Conservation (phyloP, 2,797 vertebrate species). For the Okamejei kenojei region DNA sequence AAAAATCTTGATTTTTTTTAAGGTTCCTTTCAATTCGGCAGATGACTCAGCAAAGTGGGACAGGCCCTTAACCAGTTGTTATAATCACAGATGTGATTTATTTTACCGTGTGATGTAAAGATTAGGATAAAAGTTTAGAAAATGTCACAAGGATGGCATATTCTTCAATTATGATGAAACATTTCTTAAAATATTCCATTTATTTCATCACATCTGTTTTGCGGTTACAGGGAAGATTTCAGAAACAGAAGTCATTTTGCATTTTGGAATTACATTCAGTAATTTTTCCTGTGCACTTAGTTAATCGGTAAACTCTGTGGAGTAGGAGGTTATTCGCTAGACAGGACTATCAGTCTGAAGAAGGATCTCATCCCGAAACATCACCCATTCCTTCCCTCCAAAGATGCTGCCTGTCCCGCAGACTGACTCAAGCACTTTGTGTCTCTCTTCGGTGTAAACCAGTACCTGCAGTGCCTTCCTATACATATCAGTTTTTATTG, state of each 20-base stretch:
- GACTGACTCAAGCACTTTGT: no score
- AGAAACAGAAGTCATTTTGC: conserved; percentile 24
- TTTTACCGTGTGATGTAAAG: neutral
- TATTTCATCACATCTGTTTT: neutral
- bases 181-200: neutral
- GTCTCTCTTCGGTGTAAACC: no score
- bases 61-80: neutral
- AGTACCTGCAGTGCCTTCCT: no score
- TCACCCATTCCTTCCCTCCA: no score
- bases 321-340: neutral
- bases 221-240: neutral
- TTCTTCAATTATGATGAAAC: neutral
- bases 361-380: no score
- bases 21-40: no score
- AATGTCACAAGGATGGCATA: neutral
- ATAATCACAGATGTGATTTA: neutral
- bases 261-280: neutral
- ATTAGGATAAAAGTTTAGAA: neutral
- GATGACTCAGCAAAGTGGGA: no score
- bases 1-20: no score
- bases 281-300: neutral
- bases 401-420: no score
- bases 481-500: neutral
- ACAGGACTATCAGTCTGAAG: neutral
- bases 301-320: conserved; percentile 1